Conservation (phyloP, 1,140 invertebrate species). For the Magallana gigas region DNA sequence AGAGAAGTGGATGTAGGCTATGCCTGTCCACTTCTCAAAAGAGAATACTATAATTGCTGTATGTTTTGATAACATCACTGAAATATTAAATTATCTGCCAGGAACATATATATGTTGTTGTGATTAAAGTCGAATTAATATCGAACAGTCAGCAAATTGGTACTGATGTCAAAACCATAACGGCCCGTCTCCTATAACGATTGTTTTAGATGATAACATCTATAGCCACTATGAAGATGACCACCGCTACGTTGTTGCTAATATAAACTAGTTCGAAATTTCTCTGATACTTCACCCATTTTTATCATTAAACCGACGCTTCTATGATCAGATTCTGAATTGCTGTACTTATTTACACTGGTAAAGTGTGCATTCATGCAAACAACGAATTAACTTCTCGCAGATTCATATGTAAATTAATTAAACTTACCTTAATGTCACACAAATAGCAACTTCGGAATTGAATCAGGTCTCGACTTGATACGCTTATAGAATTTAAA, state of each 20-base stretch:
- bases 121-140: too few species aligned
- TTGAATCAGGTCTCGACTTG: not conserved
- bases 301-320: not conserved
- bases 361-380: not conserved
- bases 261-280: conserved; percentile 19
- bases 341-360: not conserved
- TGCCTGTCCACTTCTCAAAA: too few species aligned
- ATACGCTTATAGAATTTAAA: conserved; percentile 8
- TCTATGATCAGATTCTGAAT: not conserved
- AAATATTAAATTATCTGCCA: too few species aligned
- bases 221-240: too few species aligned
- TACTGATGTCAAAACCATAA: too few species aligned
- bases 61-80: too few species aligned
- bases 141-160: too few species aligned
- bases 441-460: not conserved
- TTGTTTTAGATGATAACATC: too few species aligned
- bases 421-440: conserved; percentile 22
- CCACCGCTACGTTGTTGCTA: conserved; percentile 3
- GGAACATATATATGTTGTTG: too few species aligned
- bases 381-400: not conserved
- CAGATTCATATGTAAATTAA: conserved; percentile 35
- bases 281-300: not conserved
- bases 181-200: too few species aligned
- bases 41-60: too few species aligned
- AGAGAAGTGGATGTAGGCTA: too few species aligned